Evolutionary conservation across 2,888 invertebrate genomes (phyloP).

Genomic region (Macrosiphum euphorbiae): DNA sequence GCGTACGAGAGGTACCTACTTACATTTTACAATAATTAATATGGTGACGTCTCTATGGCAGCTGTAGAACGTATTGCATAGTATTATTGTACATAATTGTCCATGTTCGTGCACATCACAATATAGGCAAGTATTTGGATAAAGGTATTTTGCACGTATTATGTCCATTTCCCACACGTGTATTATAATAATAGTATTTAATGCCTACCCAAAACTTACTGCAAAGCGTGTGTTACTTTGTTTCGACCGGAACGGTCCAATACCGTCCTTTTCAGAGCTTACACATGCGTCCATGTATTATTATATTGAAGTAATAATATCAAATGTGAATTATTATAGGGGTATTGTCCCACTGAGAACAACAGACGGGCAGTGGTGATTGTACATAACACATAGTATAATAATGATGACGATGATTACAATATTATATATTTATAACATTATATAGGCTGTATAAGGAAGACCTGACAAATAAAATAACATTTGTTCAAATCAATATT

Average conservation of each 20-base stretch:
- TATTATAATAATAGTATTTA: not conserved
- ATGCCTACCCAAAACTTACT: not conserved
- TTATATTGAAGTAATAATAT: not conserved
- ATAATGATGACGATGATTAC: not conserved
- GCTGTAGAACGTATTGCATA: not conserved
- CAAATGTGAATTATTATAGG: not conserved
- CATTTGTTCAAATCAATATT: too few species aligned
- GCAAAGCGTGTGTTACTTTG: not conserved
- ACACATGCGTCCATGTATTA: not conserved
- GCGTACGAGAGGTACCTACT: not conserved
- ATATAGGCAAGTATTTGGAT: not conserved
- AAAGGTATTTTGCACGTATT: not conserved
- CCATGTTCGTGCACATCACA: not conserved
- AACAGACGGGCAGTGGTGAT: not conserved
- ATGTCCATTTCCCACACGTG: not conserved
- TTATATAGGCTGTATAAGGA: too few species aligned
- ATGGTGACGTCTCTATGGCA: not conserved
- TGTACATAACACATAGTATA: not conserved
- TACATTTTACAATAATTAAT: not conserved
- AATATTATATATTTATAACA: not conserved
- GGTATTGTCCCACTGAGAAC: not conserved
- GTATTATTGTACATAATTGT: not conserved
- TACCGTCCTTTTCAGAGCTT: not conserved
- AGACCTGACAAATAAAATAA: too few species aligned
- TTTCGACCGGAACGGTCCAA: not conserved